Conservation (phyloP, 2,797 vertebrate species). For the Chanos chanos region DNA sequence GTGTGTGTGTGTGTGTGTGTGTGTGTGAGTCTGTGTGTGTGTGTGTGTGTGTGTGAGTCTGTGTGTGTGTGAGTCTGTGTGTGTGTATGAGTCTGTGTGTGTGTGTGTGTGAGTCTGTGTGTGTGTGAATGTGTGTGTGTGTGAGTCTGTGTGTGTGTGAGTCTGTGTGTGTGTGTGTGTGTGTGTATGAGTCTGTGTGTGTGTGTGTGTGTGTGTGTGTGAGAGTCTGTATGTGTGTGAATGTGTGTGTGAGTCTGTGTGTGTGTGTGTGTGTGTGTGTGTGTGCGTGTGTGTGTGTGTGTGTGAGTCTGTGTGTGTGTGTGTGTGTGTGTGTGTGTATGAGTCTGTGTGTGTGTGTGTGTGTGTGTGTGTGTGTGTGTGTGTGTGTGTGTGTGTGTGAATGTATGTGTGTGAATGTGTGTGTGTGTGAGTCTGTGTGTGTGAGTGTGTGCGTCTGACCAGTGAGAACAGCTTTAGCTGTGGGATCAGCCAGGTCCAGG, state of each 20-base stretch:
- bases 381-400: neutral
- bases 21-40: constrained; percentile 6
- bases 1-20: neutral
- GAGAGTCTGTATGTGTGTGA: neutral
- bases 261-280: too few species aligned
- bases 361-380: neutral
- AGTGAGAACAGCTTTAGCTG: constrained; percentile 94
- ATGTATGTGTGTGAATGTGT: neutral
- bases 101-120: too few species aligned
- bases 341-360: neutral
- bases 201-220: too few species aligned
- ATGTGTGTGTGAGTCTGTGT: neutral
- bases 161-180: too few species aligned
- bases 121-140: neutral
- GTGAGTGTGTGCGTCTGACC: constrained; percentile 81
- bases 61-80: too few species aligned
- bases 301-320: too few species aligned
- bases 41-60: too few species aligned
- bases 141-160: neutral
- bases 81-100: too few species aligned
- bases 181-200: too few species aligned
- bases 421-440: constrained; percentile 8
- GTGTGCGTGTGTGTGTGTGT: too few species aligned
- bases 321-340: too few species aligned
- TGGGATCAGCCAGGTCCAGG: constrained; percentile 93